These are phyloP conservation scores for Poecilia latipinna DNA, from an alignment of 2,113 vertebrate genomes.

Conservation along the genomic window DNA sequence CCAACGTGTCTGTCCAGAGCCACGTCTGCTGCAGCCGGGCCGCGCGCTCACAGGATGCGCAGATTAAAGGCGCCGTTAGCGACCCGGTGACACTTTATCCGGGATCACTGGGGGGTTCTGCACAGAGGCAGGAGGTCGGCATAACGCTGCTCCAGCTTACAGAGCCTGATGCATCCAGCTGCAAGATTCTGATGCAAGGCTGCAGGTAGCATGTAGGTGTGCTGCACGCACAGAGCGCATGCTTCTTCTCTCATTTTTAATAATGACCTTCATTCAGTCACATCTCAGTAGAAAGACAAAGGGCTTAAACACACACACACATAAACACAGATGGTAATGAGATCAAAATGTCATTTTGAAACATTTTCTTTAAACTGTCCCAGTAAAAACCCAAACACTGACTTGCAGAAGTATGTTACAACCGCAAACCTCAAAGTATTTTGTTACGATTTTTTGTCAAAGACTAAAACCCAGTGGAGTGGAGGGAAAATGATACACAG, in stretches of 20 bases:
- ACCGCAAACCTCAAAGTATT: not conserved
- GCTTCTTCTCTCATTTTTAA: constrained; percentile 29
- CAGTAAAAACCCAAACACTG: not conserved
- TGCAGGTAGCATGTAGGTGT: constrained; percentile 28
- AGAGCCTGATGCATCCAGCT: no score
- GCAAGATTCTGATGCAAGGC: constrained; percentile 30
- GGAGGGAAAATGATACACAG: not conserved
- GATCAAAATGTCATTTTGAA: not conserved
- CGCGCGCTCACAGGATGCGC: constrained; percentile 59
- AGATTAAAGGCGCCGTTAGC: constrained; percentile 70
- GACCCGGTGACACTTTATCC: constrained; percentile 54
- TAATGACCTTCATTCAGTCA: not conserved
- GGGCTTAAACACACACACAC: not conserved
- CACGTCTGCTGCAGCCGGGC: constrained; percentile 46
- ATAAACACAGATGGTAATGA: not conserved
- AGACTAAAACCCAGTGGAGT: no score
- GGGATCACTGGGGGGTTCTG: constrained; percentile 36
- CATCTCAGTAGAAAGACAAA: not conserved
- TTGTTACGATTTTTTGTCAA: not conserved
- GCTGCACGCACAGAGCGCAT: not conserved
- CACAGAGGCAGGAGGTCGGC: constrained; percentile 28
- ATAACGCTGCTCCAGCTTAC: constrained; percentile 55
- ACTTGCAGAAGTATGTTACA: not conserved
- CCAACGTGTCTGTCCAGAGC: constrained; percentile 61
- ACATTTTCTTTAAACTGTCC: constrained; percentile 2